These are phyloP conservation scores for Callosobruchus maculatus DNA, from an alignment of 2,888 invertebrate genomes.

Conservation along the genomic window DNA sequence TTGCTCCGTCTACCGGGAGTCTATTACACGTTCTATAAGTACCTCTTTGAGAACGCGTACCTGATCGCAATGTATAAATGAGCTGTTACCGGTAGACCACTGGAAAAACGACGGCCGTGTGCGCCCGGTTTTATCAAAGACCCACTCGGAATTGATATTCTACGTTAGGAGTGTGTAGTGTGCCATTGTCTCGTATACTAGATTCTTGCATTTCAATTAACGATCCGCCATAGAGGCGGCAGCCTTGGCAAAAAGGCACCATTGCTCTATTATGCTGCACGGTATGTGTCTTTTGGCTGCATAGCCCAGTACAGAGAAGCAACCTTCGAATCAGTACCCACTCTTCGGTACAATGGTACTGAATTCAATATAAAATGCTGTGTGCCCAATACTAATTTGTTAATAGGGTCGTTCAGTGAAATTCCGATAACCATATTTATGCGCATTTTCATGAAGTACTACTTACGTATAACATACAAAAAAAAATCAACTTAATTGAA, in stretches of 20 bases:
- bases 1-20: neutral
- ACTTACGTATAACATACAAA: too few relatives aligned
- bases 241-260: neutral
- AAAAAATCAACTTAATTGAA: too few relatives aligned
- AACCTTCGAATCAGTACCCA: too few relatives aligned
- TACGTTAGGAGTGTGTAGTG: constrained; percentile 9
- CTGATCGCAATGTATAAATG: neutral
- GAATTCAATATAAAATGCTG: too few relatives aligned
- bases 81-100: neutral
- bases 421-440: too few relatives aligned
- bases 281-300: neutral
- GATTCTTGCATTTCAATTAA: constrained; percentile 18
- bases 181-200: constrained; percentile 14
- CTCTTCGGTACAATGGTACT: too few relatives aligned
- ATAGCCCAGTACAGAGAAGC: too few relatives aligned
- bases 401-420: too few relatives aligned
- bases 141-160: constrained; percentile 11
- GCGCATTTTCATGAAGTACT: too few relatives aligned
- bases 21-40: neutral
- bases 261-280: neutral
- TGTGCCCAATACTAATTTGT: too few relatives aligned
- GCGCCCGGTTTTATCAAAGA: constrained; percentile 13
- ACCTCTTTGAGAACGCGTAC: neutral
- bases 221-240: neutral
- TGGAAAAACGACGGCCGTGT: neutral